phyloP scores from a whole-genome alignment of 2,797 vertebrate species.

The Enteromius treurensis region DNA sequence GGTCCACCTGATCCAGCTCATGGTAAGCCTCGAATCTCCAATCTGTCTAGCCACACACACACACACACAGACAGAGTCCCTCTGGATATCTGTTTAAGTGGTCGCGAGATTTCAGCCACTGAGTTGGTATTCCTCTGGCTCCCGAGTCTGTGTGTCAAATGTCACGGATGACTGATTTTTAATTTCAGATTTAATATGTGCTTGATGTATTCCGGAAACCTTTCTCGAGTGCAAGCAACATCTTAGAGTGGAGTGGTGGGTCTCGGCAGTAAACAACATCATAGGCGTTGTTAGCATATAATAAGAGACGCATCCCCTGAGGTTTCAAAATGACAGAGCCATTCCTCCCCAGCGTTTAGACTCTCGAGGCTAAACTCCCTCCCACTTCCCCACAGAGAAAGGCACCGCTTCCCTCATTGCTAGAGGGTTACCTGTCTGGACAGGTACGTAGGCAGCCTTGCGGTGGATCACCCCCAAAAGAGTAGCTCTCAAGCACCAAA shows the following conservation, averaged over 20 bases:
- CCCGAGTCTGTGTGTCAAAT: conserved; percentile 66
- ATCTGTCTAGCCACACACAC: neutral
- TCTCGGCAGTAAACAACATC: conserved; percentile 79
- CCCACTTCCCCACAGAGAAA: conserved; percentile 51
- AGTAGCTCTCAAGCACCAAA: conserved; percentile 63
- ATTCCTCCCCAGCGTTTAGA: conserved; percentile 64
- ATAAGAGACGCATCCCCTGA: conserved; percentile 73
- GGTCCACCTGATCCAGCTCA: conserved; percentile 95
- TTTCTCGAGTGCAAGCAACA: conserved; percentile 65
- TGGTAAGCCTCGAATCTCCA: conserved; percentile 80
- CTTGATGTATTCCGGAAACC: conserved; percentile 73
- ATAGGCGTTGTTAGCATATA: conserved; percentile 75
- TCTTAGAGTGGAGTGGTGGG: conserved; percentile 63
- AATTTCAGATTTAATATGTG: conserved; percentile 79
- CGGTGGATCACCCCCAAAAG: conserved; percentile 70
- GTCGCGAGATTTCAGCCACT: conserved; percentile 61
- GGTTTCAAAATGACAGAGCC: conserved; percentile 71
- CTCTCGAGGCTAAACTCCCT: conserved; percentile 70
- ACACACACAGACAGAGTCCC: neutral
- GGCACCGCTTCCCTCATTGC: conserved; percentile 63
- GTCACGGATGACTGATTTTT: conserved; percentile 74
- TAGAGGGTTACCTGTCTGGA: conserved; percentile 76
- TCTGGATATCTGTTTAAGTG: conserved; percentile 42
- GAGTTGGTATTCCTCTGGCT: conserved; percentile 64
- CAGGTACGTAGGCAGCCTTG: conserved; percentile 77